A percentile compares a stretch with the other conserved stretches of the same genome.
phyloP scores from a whole-genome alignment of 2,113 vertebrate genomes.

The Otis tarda region DNA sequence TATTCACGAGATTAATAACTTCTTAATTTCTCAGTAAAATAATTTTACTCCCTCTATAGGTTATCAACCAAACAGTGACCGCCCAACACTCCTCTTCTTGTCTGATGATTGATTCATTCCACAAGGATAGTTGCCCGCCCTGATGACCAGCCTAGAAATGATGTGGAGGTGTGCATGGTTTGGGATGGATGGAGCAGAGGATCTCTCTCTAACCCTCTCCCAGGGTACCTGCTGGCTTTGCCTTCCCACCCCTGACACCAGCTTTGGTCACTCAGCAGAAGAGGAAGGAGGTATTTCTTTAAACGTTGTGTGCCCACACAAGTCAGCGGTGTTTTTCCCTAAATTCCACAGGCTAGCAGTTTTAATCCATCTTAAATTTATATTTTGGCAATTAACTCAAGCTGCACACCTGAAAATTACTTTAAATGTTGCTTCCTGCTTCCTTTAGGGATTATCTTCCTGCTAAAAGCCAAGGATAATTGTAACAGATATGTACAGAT shows the following conservation, averaged over 20 bases:
- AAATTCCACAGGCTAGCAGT: neutral
- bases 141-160: neutral
- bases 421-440: neutral
- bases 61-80: neutral
- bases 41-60: neutral
- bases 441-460: neutral
- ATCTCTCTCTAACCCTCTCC: neutral
- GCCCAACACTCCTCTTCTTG: neutral
- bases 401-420: neutral
- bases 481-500: neutral
- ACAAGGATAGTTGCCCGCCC: neutral
- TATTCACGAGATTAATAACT: neutral
- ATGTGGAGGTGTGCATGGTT: neutral
- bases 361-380: constrained; percentile 2
- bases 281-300: neutral
- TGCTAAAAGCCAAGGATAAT: constrained; percentile 9
- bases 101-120: neutral
- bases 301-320: neutral
- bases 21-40: neutral
- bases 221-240: neutral
- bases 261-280: neutral
- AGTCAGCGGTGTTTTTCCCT: neutral
- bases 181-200: neutral
- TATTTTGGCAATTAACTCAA: constrained; percentile 47
- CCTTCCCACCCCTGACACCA: neutral